These are phyloP conservation scores for Sorex araneus DNA, from an alignment of 2,113 vertebrate genomes.

Conservation along the genomic window DNA sequence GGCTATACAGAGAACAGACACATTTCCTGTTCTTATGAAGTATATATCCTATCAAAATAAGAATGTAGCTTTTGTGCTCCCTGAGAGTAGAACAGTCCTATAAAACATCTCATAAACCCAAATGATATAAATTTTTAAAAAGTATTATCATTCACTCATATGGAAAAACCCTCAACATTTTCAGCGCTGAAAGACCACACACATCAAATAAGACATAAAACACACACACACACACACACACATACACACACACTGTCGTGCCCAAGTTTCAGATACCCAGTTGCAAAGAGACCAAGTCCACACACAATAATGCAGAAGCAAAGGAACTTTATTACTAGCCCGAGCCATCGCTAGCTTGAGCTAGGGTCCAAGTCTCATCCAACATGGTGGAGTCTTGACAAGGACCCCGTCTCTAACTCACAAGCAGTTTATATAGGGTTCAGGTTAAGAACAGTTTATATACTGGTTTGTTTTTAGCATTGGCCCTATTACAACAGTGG, in stretches of 20 bases:
- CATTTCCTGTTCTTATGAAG: neutral
- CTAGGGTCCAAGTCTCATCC: too few species aligned
- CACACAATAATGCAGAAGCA: too few species aligned
- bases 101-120: neutral
- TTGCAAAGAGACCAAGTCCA: too few species aligned
- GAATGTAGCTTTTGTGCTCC: neutral
- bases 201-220: neutral
- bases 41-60: constrained; percentile 11
- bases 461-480: too few species aligned
- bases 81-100: neutral
- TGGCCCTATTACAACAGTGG: too few species aligned
- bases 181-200: neutral
- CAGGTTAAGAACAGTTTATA: too few species aligned
- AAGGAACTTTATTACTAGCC: too few species aligned
- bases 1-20: neutral
- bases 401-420: too few species aligned
- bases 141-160: neutral
- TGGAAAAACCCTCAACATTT: neutral
- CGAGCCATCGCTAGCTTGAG: too few species aligned
- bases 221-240: neutral
- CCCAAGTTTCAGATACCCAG: too few species aligned
- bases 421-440: too few species aligned
- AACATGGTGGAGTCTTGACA: too few species aligned
- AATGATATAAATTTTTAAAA: neutral
- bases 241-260: neutral